These are phyloP conservation scores for Philantomba maxwellii DNA, from an alignment of 2,113 vertebrate species.

Conservation along the genomic window DNA sequence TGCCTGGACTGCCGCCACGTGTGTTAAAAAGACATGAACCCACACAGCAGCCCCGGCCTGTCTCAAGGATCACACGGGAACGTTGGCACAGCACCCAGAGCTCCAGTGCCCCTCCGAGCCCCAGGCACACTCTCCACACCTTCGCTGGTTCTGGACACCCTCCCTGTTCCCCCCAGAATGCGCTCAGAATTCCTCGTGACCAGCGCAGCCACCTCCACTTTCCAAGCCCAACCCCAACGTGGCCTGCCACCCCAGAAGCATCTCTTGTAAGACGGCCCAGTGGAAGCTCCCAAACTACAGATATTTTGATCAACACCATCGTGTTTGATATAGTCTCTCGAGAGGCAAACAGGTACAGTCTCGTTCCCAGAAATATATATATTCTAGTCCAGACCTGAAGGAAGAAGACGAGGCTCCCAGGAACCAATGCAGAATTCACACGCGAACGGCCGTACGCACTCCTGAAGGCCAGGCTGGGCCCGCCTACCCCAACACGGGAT, in stretches of 20 bases:
- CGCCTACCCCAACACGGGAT: neutral
- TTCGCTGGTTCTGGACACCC: neutral
- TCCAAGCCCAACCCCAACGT: neutral
- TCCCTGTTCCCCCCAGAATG: neutral
- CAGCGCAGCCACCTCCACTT: neutral
- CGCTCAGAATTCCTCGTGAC: neutral
- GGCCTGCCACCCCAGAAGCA: rapidly evolving
- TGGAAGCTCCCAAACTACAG: neutral
- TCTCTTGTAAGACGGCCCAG: neutral
- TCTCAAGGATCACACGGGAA: neutral
- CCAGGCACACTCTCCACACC: too few relatives aligned
- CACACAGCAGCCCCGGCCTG: neutral
- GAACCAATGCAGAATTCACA: neutral
- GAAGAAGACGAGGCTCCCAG: neutral
- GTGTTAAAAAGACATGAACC: neutral
- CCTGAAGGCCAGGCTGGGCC: too few relatives aligned
- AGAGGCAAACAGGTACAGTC: neutral
- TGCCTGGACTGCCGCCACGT: neutral
- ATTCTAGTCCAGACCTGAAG: neutral
- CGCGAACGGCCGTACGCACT: too few relatives aligned
- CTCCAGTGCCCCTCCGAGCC: neutral
- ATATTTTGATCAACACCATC: neutral
- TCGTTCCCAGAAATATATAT: neutral
- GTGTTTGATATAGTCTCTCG: neutral
- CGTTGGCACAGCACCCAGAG: neutral